Conservation (phyloP, 2,113 vertebrate genomes). For the Corydoras sp. region DNA sequence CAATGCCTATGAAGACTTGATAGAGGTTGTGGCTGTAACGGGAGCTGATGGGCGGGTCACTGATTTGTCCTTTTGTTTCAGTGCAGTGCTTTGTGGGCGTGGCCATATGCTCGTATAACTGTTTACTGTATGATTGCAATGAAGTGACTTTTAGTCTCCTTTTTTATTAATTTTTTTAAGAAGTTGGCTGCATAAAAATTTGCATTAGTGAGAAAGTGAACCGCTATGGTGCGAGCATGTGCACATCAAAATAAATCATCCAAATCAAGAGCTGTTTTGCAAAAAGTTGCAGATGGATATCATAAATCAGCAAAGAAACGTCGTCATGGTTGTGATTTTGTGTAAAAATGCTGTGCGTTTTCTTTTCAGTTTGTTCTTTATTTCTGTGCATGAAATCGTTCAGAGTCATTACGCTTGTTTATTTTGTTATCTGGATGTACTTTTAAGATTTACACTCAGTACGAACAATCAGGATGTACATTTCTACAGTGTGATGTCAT, state of each 20-base stretch:
- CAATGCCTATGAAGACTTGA: conserved; percentile 13
- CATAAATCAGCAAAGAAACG: no score
- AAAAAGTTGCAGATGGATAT: no score
- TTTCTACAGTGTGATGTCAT: conserved; percentile 42
- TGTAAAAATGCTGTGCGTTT: no score
- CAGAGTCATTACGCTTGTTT: background rate
- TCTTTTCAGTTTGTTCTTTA: no score
- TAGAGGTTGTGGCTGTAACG: background rate
- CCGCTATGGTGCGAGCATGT: no score
- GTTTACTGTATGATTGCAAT: conserved; percentile 23
- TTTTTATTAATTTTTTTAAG: conserved; percentile 36
- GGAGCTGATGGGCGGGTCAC: conserved; percentile 2
- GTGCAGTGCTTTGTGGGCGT: background rate
- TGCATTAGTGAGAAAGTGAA: no score
- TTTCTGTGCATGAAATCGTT: conserved; percentile 46
- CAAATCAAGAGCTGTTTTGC: no score
- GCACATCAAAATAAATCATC: no score
- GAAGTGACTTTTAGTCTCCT: conserved; percentile 25
- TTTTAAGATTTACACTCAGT: conserved; percentile 4
- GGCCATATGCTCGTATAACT: conserved; percentile 1
- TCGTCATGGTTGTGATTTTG: no score
- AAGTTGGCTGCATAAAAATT: background rate
- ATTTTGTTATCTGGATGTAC: background rate
- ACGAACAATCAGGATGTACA: conserved; percentile 41
- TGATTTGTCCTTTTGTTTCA: conserved; percentile 3